Base-by-base conservation (phyloP, 2,888 invertebrate genomes). In the Neuroscelio doddi region DNA sequence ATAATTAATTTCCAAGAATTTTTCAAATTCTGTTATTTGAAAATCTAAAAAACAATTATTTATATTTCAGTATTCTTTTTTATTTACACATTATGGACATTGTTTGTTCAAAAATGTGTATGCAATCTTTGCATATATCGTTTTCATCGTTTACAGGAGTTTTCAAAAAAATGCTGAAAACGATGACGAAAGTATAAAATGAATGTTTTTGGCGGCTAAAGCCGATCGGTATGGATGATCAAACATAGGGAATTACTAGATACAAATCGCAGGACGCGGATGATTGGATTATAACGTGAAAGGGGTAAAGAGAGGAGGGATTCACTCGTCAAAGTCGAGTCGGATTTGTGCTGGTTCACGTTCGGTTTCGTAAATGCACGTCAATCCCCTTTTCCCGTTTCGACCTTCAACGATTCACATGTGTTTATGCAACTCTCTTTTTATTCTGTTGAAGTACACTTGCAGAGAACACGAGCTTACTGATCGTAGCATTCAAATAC, bases 211-310 rank as follows among this genome's bases (percentile, higher is more conserved):
- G 56, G 57, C 66, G 69, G 68, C 68, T 69, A 75, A 73, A 72
- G 69, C 71, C 57, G 64, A 64, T 70, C 69, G 57, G 68, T 69
- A 61, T 63, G 69, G 68, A 69, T 72, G 76, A 75, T 76, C 77
- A 76, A 77, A 79, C 73, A 71, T 70, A 70, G 71, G 74, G 76
- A 79, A 79, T 80, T 78, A 79, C 75, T 73, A 72, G 76, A 77
- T 77, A 75, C 76, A 74, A 78, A 78, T 78, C 75, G 78, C 75
- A 74, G 76, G 69, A 76, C 72, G 75, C 69, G 74, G 72, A 75
- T 79, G 76, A 79, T 80, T 78, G 80, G 77, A 81, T 80, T 80
- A 80, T 70, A 68, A 64, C 56, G 64, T 69, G 64, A 73, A 73
- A 75, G 70, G 69, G 71, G 64, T 59, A 38, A 58, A 57, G 49